These are phyloP conservation scores for Oegoconia quadripuncta DNA, from an alignment of 2,888 invertebrate genomes.

Conservation along the genomic window DNA sequence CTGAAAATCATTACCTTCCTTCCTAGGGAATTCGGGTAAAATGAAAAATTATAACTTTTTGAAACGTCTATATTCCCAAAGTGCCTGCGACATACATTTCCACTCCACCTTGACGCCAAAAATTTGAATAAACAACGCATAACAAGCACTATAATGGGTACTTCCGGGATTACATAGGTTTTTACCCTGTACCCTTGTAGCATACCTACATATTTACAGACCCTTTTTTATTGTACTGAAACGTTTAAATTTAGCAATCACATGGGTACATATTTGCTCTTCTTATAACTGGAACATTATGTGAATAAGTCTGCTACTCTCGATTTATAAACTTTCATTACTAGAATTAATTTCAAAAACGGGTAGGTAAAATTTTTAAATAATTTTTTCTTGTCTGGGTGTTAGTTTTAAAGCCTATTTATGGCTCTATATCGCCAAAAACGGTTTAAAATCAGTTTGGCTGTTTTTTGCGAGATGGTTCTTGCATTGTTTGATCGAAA, in stretches of 20 bases:
- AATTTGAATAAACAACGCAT: conserved; percentile 12
- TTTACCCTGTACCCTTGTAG: not conserved
- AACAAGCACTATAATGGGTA: conserved; percentile 8
- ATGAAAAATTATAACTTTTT: not conserved
- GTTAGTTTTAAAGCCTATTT: no score
- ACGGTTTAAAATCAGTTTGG: no score
- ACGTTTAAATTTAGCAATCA: not conserved
- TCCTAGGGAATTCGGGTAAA: not conserved
- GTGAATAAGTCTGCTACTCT: no score
- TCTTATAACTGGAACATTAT: no score
- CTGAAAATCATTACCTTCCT: not conserved
- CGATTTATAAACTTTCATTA: no score
- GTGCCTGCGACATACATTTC: not conserved
- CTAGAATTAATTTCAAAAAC: no score
- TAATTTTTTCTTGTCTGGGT: no score
- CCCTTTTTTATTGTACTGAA: not conserved
- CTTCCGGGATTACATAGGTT: conserved; percentile 2
- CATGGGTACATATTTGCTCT: no score
- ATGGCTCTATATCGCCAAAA: no score
- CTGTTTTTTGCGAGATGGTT: no score
- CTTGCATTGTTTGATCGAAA: no score
- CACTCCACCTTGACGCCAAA: conserved; percentile 3
- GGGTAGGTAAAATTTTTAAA: no score
- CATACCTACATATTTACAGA: not conserved
- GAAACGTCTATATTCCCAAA: not conserved